These are phyloP conservation scores for Amphimallon solstitiale DNA, from an alignment of 2,888 invertebrate species.

Conservation along the genomic window DNA sequence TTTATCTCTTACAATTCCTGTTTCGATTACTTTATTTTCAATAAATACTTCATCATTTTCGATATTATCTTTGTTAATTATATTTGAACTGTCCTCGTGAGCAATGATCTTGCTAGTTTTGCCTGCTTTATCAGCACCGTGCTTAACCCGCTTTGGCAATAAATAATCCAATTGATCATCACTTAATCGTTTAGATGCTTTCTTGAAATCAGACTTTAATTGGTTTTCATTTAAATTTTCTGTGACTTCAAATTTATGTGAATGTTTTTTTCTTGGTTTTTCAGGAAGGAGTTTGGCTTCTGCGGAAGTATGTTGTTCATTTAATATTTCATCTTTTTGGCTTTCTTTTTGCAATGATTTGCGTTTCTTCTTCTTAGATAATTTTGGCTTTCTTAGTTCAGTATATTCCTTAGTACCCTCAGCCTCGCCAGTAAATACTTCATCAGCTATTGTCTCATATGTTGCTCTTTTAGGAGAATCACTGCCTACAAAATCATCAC, in stretches of 20 bases:
- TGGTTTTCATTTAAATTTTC: not conserved
- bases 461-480: not conserved
- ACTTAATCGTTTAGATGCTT: conserved; percentile 4
- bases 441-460: not conserved
- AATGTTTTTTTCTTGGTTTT: conserved; percentile 17
- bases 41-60: no score
- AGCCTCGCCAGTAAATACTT: not conserved
- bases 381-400: not conserved
- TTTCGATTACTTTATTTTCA: not conserved
- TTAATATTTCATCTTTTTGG: not conserved
- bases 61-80: no score
- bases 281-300: not conserved
- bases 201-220: not conserved
- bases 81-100: no score
- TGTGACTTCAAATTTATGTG: not conserved
- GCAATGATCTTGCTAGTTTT: not conserved
- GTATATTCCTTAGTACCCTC: not conserved
- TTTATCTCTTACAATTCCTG: no score
- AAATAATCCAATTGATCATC: not conserved
- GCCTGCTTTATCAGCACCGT: not conserved
- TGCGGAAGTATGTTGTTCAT: not conserved
- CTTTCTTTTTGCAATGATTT: not conserved
- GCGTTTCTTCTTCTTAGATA: not conserved
- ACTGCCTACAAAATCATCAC: not conserved
- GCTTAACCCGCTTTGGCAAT: conserved; percentile 3